Base-by-base conservation (phyloP, 2,113 vertebrate genomes). In the Podocnemis expansa region DNA sequence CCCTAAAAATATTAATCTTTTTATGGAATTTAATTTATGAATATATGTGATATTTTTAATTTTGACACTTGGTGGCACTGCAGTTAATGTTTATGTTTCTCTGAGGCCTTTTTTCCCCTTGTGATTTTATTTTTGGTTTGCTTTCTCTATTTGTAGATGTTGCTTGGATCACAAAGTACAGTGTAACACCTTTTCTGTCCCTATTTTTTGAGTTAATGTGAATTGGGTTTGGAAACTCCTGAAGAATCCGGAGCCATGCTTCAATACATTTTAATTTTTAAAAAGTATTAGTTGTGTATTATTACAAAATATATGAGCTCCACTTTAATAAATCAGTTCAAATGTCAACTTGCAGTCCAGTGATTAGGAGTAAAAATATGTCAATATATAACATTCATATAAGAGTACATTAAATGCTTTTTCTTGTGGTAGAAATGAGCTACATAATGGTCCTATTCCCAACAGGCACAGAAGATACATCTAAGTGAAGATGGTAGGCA, bases 61-160 rank as follows among this genome's bases (percentile, higher is more conserved):
- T 75, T 94, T 88, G 97, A 93, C 98, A 91, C 98, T 95, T 95
- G 98, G 97, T 98, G 98, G 98, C 95, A 88, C 98, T 98, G 89
- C 89, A 96, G 98, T 84, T 90, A 98, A 96, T 27, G 84, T 96
- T 96, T 83, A 87, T 91, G 83, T 94, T 63, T 88, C 70, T 55
- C 47, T 17, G 27, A 43, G 82, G 73, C 29, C 47, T 45, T 88
- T 45, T 78, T 31, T 47, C 47, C 21, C 17, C 34, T 80, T 49
- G 21, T 4, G 47, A 3, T 21, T 67, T 78, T 49, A 47, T 14
- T 6, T 4, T 84, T 87, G 24, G 4, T 45, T 91, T 43, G 5
- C 24, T 5, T 80, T 43, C 83, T 78, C 84, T 41, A 10, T 87
- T 81, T 89, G 67, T 80, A 5, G 8, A 49, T 38, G 8, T 25